Evolutionary conservation across 35 echinoderm and acorn worm genomes (phyloP), one percentile per base, ranked within the genome.

Genomic region (Lytechinus variegatus): DNA sequence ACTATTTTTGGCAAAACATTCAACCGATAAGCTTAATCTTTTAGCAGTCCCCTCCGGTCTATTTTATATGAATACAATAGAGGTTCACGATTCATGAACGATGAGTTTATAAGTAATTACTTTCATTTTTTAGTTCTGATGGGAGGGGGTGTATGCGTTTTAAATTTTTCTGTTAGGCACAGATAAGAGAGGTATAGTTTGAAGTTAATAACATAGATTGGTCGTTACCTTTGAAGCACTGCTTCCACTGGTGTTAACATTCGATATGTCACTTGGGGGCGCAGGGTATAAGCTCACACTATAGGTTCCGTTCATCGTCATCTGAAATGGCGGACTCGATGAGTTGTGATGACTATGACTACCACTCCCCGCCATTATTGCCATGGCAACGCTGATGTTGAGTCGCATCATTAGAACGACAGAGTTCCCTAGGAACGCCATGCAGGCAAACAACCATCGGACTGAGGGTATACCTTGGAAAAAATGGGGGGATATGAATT

Each of bases 341-440:
- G 66, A 7, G 66, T 79, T 79, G 66, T n/a, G 21, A 79, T 90
- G 88, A 33, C 27, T 33, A 79, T 90, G 88, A 33, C 27, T 33
- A 16, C 29, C n/a, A 16, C 29, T 54, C 52, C 52, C 52, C 5
- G 88, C 88, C 88, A 90, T 90, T n/a, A 90, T 90, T 33, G 88
- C 27, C 88, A 90, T 90, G 88, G 88, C 88, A 90, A 90, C 88
- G 52, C 88, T 90, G 88, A 90, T 54, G 88, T 90, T 90, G 28
- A 90, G 13, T 33, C 88, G 28, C 88, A 90, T 90, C 88, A 90
- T 90, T 12, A 16, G 52, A 90, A 14, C 28, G 16, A 33, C 7
- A 44, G 88, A 14, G 12, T 52, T 14, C 28, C 88, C 88, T 10
- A 90, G 88, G 16, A 90, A 90, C 29, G 9, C 16, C 52, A 90